These are phyloP conservation scores for Ischnura elegans DNA, from an alignment of 2,888 invertebrate species.

Conservation along the genomic window DNA sequence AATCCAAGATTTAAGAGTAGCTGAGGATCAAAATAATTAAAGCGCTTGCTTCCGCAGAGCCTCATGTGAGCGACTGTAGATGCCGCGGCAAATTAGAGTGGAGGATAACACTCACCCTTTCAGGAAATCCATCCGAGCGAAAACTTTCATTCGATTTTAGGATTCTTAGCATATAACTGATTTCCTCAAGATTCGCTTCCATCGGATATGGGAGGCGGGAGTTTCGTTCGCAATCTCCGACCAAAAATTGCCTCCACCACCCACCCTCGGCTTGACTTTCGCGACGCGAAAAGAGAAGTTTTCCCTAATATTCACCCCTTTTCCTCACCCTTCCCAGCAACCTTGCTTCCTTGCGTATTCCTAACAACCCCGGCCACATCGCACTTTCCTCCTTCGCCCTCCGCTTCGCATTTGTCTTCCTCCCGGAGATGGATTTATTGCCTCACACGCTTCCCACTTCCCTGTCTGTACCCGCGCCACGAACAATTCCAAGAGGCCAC, in stretches of 20 bases:
- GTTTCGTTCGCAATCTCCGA: background rate
- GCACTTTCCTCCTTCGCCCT: background rate
- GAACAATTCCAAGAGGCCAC: background rate
- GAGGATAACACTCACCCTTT: background rate
- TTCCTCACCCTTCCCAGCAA: background rate
- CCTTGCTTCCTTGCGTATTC: background rate
- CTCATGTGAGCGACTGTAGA: background rate
- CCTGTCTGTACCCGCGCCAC: constrained; percentile 5
- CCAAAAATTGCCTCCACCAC: background rate
- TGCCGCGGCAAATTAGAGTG: background rate
- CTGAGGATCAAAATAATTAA: too few species aligned
- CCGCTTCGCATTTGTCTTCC: constrained; percentile 10
- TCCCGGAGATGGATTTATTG: constrained; percentile 34
- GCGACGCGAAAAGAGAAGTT: background rate
- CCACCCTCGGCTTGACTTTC: background rate
- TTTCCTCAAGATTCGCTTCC: background rate
- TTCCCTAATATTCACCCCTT: background rate
- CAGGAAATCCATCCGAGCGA: background rate
- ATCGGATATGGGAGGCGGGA: too few species aligned
- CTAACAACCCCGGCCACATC: background rate
- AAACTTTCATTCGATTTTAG: background rate
- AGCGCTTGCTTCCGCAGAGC: too few species aligned
- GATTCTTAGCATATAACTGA: background rate
- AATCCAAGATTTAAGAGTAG: too few species aligned
- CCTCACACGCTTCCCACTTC: background rate